Percentiles rank a stretch among this genome's conserved stretches.
These are phyloP conservation scores for Pseudolaguvia tuberculata DNA, from an alignment of 2,113 vertebrate species.

Conservation along the genomic window DNA sequence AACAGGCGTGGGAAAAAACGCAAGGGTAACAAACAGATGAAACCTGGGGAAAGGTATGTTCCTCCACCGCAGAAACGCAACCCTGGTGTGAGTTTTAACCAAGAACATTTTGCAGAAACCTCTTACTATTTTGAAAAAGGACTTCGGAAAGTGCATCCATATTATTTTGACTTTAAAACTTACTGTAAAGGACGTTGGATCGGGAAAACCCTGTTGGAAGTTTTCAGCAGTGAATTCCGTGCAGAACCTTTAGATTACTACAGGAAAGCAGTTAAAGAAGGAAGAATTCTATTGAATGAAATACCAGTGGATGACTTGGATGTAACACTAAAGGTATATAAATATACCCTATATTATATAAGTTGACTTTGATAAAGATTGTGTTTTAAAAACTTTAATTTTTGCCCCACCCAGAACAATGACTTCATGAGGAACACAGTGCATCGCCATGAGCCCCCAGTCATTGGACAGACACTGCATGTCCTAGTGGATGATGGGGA, in stretches of 20 bases:
- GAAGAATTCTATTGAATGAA: constrained; percentile 87
- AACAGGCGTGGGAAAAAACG: constrained; percentile 54
- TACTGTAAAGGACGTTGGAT: constrained; percentile 98
- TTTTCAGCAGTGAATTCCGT: constrained; percentile 87
- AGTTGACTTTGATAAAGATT: neutral
- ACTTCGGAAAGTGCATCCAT: constrained; percentile 87
- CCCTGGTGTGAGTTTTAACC: constrained; percentile 78
- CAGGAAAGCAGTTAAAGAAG: constrained; percentile 71
- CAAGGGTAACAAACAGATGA: constrained; percentile 59
- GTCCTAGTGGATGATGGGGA: constrained; percentile 81
- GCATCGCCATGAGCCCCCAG: constrained; percentile 93
- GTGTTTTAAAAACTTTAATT: constrained; percentile 4
- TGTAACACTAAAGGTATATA: constrained; percentile 85
- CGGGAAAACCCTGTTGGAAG: constrained; percentile 81
- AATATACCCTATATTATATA: neutral
- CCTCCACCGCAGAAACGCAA: constrained; percentile 85
- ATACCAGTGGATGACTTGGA: constrained; percentile 75
- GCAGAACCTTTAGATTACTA: constrained; percentile 82
- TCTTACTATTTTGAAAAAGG: constrained; percentile 88
- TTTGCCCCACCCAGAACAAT: constrained; percentile 74
- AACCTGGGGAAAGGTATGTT: constrained; percentile 74
- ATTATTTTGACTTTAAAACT: constrained; percentile 88
- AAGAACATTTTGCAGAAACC: constrained; percentile 86
- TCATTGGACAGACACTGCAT: constrained; percentile 73
- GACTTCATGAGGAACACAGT: constrained; percentile 88